Conservation (phyloP, 1,140 invertebrate species). For the Dendrolimus punctatus region DNA sequence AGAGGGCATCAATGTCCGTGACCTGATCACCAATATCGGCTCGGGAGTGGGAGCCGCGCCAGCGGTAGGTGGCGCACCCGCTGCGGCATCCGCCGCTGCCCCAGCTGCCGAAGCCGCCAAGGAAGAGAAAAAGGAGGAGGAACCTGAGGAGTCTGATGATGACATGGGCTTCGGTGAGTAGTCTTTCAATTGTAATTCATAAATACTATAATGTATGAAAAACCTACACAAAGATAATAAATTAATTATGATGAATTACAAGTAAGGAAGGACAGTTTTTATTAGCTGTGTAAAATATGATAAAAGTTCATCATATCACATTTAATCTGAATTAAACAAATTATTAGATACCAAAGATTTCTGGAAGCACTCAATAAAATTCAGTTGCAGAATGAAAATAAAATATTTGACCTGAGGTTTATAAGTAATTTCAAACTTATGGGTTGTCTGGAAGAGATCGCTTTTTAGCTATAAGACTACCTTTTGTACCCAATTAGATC, state of each 20-base stretch:
- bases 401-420: too few relatives aligned
- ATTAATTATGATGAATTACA: neutral
- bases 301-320: too few relatives aligned
- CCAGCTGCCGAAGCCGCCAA: slow-evolving; percentile 77
- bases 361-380: too few relatives aligned
- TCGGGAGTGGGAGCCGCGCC: slow-evolving; percentile 91
- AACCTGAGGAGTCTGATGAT: slow-evolving; percentile 90
- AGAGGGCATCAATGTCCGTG: slow-evolving; percentile 95
- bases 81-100: slow-evolving; percentile 75
- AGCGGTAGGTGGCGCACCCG: slow-evolving; percentile 78
- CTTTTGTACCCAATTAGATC: too few relatives aligned
- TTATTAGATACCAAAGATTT: too few relatives aligned
- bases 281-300: too few relatives aligned
- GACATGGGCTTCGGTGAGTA: slow-evolving; percentile 94
- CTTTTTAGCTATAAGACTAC: too few relatives aligned
- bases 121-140: slow-evolving; percentile 89
- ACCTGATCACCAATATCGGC: slow-evolving; percentile 95
- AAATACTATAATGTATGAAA: neutral
- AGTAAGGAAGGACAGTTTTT: too few relatives aligned
- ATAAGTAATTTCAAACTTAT: too few relatives aligned
- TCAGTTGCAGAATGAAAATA: too few relatives aligned
- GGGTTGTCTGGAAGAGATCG: too few relatives aligned
- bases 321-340: too few relatives aligned
- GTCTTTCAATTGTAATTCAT: neutral
- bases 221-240: neutral